These are phyloP conservation scores for Lithosia quadra DNA, from an alignment of 2,888 invertebrate genomes.

Conservation along the genomic window DNA sequence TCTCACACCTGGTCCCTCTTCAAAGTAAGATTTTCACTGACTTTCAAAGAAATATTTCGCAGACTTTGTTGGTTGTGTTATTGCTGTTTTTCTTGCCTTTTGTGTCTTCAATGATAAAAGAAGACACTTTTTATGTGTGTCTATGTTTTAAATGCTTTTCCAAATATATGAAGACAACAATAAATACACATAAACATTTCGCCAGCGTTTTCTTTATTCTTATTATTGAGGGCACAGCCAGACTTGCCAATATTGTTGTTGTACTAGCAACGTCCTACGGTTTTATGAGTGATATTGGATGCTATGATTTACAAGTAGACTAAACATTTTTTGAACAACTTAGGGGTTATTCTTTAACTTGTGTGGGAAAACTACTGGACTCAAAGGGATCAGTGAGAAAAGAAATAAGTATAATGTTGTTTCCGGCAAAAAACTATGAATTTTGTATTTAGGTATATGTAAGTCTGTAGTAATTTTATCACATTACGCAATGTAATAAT, in stretches of 20 bases:
- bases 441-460: no score
- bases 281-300: no score
- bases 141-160: neutral
- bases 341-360: no score
- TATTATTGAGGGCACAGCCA: constrained; percentile 11
- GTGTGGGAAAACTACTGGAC: no score
- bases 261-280: neutral
- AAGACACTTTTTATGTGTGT: neutral
- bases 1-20: constrained; percentile 25
- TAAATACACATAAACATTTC: constrained; percentile 37
- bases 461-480: no score
- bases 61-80: neutral
- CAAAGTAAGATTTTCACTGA: constrained; percentile 18
- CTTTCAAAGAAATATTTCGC: neutral
- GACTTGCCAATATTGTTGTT: neutral
- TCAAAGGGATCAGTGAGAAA: no score
- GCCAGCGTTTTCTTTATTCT: constrained; percentile 35
- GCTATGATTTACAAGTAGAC: no score
- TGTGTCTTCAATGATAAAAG: neutral
- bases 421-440: no score
- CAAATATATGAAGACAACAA: constrained; percentile 17
- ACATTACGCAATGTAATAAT: no score
- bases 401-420: no score
- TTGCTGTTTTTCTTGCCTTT: neutral
- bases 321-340: no score